Evolutionary conservation across 2,797 vertebrate species (phyloP).

Genomic region (Coregonus suidteri): DNA sequence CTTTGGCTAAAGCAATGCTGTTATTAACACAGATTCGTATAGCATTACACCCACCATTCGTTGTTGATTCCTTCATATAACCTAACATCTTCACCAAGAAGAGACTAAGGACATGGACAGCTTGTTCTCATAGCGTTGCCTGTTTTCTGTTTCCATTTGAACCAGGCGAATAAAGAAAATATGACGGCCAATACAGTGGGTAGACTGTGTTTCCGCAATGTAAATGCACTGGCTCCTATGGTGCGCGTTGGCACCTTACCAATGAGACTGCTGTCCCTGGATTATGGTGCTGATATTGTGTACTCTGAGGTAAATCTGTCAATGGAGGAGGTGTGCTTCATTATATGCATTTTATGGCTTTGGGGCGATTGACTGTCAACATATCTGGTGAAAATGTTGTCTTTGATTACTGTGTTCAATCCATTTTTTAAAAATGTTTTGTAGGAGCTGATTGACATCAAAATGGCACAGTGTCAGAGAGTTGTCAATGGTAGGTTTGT

Average conservation of each 20-base stretch:
- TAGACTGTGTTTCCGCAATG: conserved; percentile 79
- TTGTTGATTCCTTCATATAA: not conserved
- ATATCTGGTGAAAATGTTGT: not conserved
- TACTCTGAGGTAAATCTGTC: conserved; percentile 88
- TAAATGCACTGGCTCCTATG: conserved; percentile 90
- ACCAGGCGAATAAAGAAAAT: conserved; percentile 32
- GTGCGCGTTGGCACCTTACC: conserved; percentile 93
- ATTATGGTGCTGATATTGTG: conserved; percentile 93
- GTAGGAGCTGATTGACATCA: conserved; percentile 94
- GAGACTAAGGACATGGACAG: not conserved
- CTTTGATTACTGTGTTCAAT: not conserved
- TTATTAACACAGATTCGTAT: not conserved
- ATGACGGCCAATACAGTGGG: conserved; percentile 67
- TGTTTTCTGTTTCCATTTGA: not conserved
- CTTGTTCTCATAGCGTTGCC: not conserved
- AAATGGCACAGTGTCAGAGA: conserved; percentile 91
- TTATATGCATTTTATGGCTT: not conserved
- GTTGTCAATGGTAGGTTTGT: conserved; percentile 83
- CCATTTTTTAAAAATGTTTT: not conserved
- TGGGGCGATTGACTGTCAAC: not conserved
- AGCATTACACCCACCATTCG: not conserved
- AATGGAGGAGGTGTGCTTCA: not conserved
- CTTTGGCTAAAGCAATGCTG: too few species aligned
- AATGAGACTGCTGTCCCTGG: conserved; percentile 92
- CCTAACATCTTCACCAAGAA: not conserved